Evolutionary conservation across 2,113 vertebrate species (phyloP), one percentile per base, ranked within the genome.

Genomic region (Plotosus lineatus): DNA sequence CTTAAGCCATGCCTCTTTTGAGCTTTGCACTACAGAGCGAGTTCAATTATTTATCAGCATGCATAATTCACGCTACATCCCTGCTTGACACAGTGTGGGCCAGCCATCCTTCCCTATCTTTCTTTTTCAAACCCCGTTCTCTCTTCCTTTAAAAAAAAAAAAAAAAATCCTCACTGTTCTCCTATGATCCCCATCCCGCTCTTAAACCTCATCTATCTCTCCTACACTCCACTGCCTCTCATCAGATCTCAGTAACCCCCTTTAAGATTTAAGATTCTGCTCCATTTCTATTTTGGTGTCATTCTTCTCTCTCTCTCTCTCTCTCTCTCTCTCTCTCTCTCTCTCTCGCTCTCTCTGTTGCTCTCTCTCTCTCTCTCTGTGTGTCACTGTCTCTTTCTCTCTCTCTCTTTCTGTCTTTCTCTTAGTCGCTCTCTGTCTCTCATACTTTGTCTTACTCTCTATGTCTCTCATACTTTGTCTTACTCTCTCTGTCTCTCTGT

Each of bases 31-130:
- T 86, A 84, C 81, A 83, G 82, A 71, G 75, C 38, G 19, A 61
- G 69, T 85, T 88, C 83, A 86, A 88, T 88, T 85, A 88, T 88
- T 87, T 69, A 88, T 82, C 63, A 53, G 44, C 83, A 87, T 87
- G 80, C 84, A 88, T 88, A 86, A 88, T 87, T 85, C 81, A 87
- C 79, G 55, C 23, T 61, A 84, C 85, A 84, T 82, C 78, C 78
- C 80, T 84, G 84, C 80, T 83, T 72, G 72, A 84, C 84, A 85
- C 80, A 78, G 58, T 51, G 36, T 33, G 66, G 75, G 73, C 80
- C 82, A 65, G 55, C 85, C 78, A 66, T 84, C 66, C 84, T 58
- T 66, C 26, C 31, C 51, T 75, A 48, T 26, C 58, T 44, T 78
- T 74, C 33, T 66, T 51, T 31, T 65, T 81, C 72, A 10, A 66